Conservation (phyloP, 2,888 invertebrate species). For the Nomada ferruginata region DNA sequence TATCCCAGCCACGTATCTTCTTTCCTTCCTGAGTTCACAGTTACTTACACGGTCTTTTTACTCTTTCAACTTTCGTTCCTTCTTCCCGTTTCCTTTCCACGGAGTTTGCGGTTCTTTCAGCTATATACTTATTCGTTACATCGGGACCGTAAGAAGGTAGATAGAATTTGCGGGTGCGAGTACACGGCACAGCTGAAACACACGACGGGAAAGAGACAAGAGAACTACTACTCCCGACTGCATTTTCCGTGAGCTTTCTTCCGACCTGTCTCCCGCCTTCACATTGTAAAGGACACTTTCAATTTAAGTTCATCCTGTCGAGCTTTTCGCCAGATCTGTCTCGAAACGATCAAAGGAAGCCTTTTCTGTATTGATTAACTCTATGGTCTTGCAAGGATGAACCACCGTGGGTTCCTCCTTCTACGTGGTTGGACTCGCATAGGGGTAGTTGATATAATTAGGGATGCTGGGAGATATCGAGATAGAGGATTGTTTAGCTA, state of each 20-base stretch:
- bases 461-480: conserved; percentile 13
- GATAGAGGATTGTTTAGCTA: neutral
- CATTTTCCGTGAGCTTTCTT: conserved; percentile 29
- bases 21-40: conserved; percentile 15
- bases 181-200: neutral
- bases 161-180: conserved; percentile 19
- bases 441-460: conserved; percentile 20
- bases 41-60: conserved; percentile 32
- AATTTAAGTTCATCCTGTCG: conserved; percentile 74
- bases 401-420: conserved; percentile 15
- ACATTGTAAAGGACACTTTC: conserved; percentile 77
- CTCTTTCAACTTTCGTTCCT: conserved; percentile 34
- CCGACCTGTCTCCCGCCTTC: conserved; percentile 8
- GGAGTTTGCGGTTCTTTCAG: conserved; percentile 59
- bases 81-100: conserved; percentile 31
- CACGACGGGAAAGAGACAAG: conserved; percentile 17
- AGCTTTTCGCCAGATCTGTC: conserved; percentile 62
- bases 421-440: conserved; percentile 13
- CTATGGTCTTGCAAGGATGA: conserved; percentile 37
- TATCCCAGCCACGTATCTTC: conserved; percentile 10
- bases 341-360: conserved; percentile 73
- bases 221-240: conserved; percentile 17
- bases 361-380: conserved; percentile 76
- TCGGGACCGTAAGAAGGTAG: conserved; percentile 34
- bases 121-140: conserved; percentile 73